Conservation (phyloP, 2,888 invertebrate genomes). For the Drosophila kuntzei region DNA sequence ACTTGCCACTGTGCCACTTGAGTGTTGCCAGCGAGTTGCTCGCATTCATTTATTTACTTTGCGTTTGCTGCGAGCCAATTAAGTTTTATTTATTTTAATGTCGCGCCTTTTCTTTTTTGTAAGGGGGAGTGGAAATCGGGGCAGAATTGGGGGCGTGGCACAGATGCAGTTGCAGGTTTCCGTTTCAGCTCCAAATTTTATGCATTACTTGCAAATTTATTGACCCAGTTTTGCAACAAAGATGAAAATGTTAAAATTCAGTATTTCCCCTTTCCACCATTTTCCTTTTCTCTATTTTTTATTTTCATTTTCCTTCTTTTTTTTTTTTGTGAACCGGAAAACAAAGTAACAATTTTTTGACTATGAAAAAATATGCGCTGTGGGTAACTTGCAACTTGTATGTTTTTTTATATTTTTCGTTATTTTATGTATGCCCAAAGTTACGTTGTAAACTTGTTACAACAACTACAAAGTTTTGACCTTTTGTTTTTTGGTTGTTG, state of each 20-base stretch:
- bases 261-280: constrained; percentile 11
- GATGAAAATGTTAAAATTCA: constrained; percentile 60
- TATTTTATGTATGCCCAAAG: constrained; percentile 50
- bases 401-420: constrained; percentile 13
- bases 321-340: constrained; percentile 42
- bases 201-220: constrained; percentile 80
- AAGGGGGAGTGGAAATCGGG: background rate
- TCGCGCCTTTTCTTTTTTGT: constrained; percentile 23
- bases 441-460: constrained; percentile 55
- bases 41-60: constrained; percentile 58
- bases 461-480: constrained; percentile 35
- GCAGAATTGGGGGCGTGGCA: background rate
- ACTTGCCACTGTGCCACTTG: constrained; percentile 11
- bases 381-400: constrained; percentile 27
- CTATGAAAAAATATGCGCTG: constrained; percentile 28
- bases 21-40: constrained; percentile 11
- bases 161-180: constrained; percentile 22
- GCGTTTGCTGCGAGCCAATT: constrained; percentile 66
- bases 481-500: background rate
- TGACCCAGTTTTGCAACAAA: constrained; percentile 72
- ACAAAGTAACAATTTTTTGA: constrained; percentile 63
- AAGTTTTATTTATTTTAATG: constrained; percentile 81
- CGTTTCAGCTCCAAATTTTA: constrained; percentile 59
- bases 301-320: background rate
- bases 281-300: background rate